Evolutionary conservation across 2,113 vertebrate species (phyloP), one percentile per base, ranked within the genome.

Genomic region (Rhea pennata): DNA sequence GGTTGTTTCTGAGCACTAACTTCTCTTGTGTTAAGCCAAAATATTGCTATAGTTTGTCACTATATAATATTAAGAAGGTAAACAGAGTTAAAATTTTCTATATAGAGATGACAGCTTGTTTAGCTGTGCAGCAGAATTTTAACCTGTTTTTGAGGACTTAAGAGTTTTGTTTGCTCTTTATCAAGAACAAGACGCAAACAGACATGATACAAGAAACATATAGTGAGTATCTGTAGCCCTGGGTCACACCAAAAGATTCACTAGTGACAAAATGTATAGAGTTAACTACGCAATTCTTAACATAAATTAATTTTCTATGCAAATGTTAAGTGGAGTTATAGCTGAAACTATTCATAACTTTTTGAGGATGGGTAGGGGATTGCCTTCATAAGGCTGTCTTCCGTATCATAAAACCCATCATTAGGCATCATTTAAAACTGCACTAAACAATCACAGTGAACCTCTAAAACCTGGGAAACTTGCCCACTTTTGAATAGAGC

Each of bases 391-490:
- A 87, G 84, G 54, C 22, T 82, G 5, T 77, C 92, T 66, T 95
- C 29, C 46, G 59, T 87, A 93, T 87, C 74, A 69, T 84, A 95
- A 94, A 96, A 78, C 84, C 40, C 2, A 17, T 67, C 16, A 3
- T 78, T 92, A 94, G 12, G 10, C 27, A 94, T 75, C 77, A 84
- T 61, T 87, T 96, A 89, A 96, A 13, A 48, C 65, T 78, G 39
- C 48, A 46, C 24, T 84, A 87, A 78, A 88, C 27, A 88, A 59
- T 39, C 39, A n/a, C 20, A 61, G 42, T 54, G 92, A 94, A 92
- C 15, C 27, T 46, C 33, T 66, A 70, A 93, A 88, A 84, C 24
- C 74, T 89, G 51, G 74, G 62, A 78, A 88, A 59, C 13, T 58
- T 85, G 58, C 27, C 36, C 29, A 40, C 14, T 83, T 94, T 69